These are phyloP conservation scores for Idaea biselata DNA, from an alignment of 2,888 invertebrate genomes.

Conservation along the genomic window DNA sequence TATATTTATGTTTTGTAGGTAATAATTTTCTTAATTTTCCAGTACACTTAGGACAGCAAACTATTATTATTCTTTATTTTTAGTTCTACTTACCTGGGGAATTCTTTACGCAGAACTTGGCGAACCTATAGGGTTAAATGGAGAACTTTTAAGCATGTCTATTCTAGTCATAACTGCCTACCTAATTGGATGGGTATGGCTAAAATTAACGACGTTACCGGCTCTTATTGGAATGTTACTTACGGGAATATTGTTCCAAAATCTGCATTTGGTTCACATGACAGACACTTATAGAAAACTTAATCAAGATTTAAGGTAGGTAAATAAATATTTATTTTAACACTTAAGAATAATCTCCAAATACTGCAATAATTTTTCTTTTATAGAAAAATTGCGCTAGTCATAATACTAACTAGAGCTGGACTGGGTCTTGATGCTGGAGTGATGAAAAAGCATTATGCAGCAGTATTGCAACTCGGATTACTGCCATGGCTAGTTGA, in stretches of 20 bases:
- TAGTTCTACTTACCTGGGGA: constrained; percentile 84
- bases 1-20: constrained; percentile 69
- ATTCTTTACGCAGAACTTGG: constrained; percentile 84
- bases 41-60: background rate
- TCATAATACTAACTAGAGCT: constrained; percentile 90
- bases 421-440: constrained; percentile 90
- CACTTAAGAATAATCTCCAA: background rate
- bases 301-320: constrained; percentile 82
- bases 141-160: constrained; percentile 84
- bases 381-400: constrained; percentile 88
- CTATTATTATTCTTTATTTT: constrained; percentile 27
- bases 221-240: constrained; percentile 89
- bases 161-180: constrained; percentile 84
- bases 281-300: constrained; percentile 82
- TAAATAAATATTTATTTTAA: constrained; percentile 36
- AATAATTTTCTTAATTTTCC: background rate
- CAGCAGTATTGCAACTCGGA: constrained; percentile 87
- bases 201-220: constrained; percentile 85
- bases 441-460: constrained; percentile 86
- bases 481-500: constrained; percentile 89
- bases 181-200: constrained; percentile 85
- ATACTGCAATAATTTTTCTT: background rate
- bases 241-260: constrained; percentile 85
- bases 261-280: constrained; percentile 81
- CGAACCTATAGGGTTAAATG: constrained; percentile 82